Percentiles rank a stretch among this genome's conserved stretches.
Conservation (phyloP, 1,140 invertebrate species). For the Leptinotarsa undecemlineata region DNA sequence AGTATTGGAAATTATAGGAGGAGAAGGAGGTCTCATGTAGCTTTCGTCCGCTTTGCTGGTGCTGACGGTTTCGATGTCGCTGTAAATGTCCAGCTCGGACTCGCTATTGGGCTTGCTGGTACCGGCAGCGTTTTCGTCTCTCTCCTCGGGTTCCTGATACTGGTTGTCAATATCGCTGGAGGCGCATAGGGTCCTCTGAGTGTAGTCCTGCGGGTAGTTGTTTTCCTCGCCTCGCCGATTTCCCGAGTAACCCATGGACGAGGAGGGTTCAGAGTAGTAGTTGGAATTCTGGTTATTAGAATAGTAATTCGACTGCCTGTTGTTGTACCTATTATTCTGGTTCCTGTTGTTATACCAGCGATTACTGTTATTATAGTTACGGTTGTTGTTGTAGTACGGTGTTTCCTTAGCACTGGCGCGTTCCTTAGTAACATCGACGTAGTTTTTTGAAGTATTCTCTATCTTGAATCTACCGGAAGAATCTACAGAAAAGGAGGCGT, state of each 20-base stretch:
- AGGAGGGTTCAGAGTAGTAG: conserved; percentile 12
- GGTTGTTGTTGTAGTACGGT: conserved; percentile 16
- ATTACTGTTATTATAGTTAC: conserved; percentile 1
- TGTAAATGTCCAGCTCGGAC: conserved; percentile 60
- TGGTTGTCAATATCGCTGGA: conserved; percentile 30
- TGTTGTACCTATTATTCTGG: conserved; percentile 11
- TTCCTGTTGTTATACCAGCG: neutral
- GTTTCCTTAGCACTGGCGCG: neutral
- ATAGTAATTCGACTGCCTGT: conserved; percentile 11
- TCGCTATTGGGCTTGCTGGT: conserved; percentile 49
- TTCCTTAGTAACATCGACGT: conserved; percentile 19
- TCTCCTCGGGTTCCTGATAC: conserved; percentile 27
- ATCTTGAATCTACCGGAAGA: conserved; percentile 49
- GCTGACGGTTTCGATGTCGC: conserved; percentile 59
- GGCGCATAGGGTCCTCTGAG: conserved; percentile 40
- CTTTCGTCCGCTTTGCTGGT: conserved; percentile 45
- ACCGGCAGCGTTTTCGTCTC: conserved; percentile 16
- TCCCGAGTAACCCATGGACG: neutral
- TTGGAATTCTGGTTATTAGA: neutral
- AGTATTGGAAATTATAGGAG: conserved; percentile 18
- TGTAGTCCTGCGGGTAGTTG: conserved; percentile 49
- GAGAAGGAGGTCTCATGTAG: conserved; percentile 51
- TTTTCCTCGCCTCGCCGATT: conserved; percentile 29
- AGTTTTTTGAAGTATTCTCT: conserved; percentile 28
- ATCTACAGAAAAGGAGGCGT: conserved; percentile 62